A percentile compares a stretch with the other conserved stretches of the same genome.
Conservation (phyloP, 2,113 vertebrate genomes). For the Hiodon tergisus region DNA sequence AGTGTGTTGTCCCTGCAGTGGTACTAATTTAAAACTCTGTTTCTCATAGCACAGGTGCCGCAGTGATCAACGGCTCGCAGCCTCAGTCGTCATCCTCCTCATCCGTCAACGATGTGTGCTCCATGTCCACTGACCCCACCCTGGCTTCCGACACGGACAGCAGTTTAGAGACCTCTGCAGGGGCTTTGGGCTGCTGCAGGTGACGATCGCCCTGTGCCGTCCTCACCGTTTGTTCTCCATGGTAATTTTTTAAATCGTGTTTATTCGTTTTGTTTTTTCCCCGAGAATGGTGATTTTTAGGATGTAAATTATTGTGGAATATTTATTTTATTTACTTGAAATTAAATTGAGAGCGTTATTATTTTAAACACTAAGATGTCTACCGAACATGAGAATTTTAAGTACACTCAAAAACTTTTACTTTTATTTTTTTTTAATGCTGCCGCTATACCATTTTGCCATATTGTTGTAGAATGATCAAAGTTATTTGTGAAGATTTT, state of each 20-base stretch:
- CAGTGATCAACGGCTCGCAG: constrained; percentile 80
- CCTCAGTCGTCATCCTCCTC: constrained; percentile 66
- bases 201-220: constrained; percentile 71
- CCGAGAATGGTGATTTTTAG: constrained; percentile 35
- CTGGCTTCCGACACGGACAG: constrained; percentile 82
- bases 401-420: constrained; percentile 43
- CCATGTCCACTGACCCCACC: constrained; percentile 78
- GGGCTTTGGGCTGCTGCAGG: constrained; percentile 86
- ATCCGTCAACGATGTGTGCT: constrained; percentile 74
- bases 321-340: constrained; percentile 31
- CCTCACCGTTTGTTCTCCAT: constrained; percentile 47
- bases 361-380: constrained; percentile 46
- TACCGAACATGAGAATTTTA: constrained; percentile 40
- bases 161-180: constrained; percentile 77
- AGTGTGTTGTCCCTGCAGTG: neutral
- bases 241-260: constrained; percentile 52
- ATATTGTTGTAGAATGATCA: constrained; percentile 47
- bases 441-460: constrained; percentile 53
- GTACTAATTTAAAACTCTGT: constrained; percentile 69
- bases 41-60: constrained; percentile 98
- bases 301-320: constrained; percentile 63
- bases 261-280: constrained; percentile 27
- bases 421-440: constrained; percentile 40
- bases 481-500: constrained; percentile 57
- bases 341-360: constrained; percentile 46